phyloP scores from a whole-genome alignment of 2,888 invertebrate genomes.

The Brachynemurus nebulosus region DNA sequence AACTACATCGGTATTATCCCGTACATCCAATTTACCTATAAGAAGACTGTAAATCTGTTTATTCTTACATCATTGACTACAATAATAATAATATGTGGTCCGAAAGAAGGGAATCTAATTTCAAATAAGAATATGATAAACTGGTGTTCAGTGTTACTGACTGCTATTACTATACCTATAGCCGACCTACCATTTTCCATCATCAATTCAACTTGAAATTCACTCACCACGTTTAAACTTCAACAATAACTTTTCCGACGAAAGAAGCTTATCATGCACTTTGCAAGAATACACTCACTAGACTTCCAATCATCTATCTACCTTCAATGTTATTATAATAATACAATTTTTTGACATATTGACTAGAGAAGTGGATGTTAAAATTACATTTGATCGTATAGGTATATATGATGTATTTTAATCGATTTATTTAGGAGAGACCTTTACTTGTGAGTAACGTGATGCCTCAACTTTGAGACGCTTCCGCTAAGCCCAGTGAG shows the following conservation, averaged over 20 bases:
- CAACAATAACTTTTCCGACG: not conserved
- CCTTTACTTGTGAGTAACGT: too few relatives aligned
- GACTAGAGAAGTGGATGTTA: too few relatives aligned
- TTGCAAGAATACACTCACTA: not conserved
- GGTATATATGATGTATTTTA: too few relatives aligned
- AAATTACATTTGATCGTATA: too few relatives aligned
- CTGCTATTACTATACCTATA: not conserved
- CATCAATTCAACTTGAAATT: not conserved
- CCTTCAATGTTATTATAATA: not conserved
- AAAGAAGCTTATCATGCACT: slow-evolving; percentile 1
- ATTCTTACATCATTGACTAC: not conserved
- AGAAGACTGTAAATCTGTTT: not conserved
- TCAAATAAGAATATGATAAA: not conserved
- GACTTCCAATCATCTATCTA: too few relatives aligned
- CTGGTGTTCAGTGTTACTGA: not conserved
- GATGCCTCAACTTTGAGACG: too few relatives aligned
- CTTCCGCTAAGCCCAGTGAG: too few relatives aligned
- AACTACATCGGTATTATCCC: too few relatives aligned
- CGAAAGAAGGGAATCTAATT: not conserved
- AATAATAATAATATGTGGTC: not conserved
- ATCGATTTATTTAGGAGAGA: too few relatives aligned
- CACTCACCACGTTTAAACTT: not conserved
- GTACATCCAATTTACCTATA: too few relatives aligned
- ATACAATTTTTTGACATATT: too few relatives aligned
- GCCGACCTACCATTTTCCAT: not conserved